Evolutionary conservation across 2,113 vertebrate species (phyloP).

Genomic region (Podilymbus podiceps): DNA sequence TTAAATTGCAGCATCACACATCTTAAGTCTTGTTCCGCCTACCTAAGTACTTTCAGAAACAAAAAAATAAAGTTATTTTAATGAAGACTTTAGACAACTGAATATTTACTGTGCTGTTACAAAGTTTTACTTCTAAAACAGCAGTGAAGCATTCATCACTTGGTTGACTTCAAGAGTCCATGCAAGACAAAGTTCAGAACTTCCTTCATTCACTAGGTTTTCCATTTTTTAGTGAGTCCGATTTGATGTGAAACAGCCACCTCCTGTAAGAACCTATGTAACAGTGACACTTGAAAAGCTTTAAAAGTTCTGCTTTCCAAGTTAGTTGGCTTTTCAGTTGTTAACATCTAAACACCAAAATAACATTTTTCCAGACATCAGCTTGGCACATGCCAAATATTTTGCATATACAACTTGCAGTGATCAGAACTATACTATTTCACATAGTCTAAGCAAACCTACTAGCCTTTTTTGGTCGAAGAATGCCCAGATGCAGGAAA

Average conservation of each 20-base stretch:
- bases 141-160: not conserved
- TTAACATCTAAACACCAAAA: not conserved
- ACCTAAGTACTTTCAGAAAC: slow-evolving; percentile 29
- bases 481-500: not conserved
- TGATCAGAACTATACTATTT: not conserved
- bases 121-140: not conserved
- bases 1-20: slow-evolving; percentile 36
- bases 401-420: not conserved
- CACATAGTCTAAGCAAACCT: not conserved
- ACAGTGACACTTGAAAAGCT: not conserved
- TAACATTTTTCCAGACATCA: not conserved
- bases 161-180: not conserved
- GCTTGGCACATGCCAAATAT: not conserved
- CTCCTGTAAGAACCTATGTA: not conserved
- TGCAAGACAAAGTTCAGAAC: not conserved
- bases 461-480: not conserved
- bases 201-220: not conserved
- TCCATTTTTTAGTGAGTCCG: not conserved
- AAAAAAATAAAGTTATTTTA: not conserved
- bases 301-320: not conserved
- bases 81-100: not conserved
- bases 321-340: not conserved
- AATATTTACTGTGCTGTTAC: not conserved
- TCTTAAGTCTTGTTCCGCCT: slow-evolving; percentile 4
- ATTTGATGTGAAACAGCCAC: not conserved